phyloP scores from a whole-genome alignment of 2,797 vertebrate genomes.

The Anguilla megastoma region DNA sequence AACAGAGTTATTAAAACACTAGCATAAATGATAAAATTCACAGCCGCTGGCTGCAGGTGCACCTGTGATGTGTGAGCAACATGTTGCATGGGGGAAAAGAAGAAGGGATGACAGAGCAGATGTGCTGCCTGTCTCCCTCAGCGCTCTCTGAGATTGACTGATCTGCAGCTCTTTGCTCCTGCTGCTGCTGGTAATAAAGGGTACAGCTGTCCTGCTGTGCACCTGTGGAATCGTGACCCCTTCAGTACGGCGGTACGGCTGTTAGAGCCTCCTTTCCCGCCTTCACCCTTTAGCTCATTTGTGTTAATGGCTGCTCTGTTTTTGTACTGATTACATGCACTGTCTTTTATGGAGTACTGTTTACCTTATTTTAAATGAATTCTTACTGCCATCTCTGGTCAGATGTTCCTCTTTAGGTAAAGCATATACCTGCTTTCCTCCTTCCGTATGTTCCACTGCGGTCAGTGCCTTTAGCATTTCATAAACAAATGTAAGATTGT shows the following conservation, averaged over 20 bases:
- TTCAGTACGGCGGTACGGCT: neutral
- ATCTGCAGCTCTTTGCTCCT: neutral
- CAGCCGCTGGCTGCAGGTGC: neutral
- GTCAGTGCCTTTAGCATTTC: neutral
- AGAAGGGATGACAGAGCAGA: no score
- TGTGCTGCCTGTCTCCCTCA: neutral
- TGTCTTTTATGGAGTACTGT: neutral
- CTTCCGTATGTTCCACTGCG: neutral
- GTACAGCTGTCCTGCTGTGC: neutral
- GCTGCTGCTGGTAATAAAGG: neutral
- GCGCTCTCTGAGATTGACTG: neutral
- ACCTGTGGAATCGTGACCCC: neutral
- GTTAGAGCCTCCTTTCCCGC: neutral
- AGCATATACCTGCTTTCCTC: neutral
- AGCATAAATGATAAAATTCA: neutral
- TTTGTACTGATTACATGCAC: neutral
- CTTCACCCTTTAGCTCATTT: neutral
- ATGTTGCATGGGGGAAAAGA: neutral
- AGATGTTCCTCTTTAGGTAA: neutral
- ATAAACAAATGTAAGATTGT: neutral
- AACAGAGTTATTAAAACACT: neutral
- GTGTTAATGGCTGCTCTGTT: neutral
- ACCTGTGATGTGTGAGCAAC: neutral
- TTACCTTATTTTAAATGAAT: neutral
- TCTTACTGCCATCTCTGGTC: neutral